Evolutionary conservation across 92 coral and sea anemone species (phyloP), one percentile per base, ranked within the genome.

Genomic region (Isaurus tuberculatus): DNA sequence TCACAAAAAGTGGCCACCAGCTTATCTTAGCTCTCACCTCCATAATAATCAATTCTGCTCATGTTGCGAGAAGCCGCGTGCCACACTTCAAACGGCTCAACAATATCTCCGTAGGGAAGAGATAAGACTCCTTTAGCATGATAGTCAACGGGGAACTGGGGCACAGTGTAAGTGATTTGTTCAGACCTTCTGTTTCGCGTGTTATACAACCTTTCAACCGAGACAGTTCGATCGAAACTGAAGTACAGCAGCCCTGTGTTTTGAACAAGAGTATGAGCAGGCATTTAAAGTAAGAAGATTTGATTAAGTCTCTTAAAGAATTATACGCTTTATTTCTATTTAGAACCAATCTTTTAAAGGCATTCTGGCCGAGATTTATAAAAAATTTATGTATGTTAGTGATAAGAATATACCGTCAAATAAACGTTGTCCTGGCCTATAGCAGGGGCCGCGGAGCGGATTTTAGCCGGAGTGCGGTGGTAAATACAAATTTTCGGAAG

Each of bases 31-130:
- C 46, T 1, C 90, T 75, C 31, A 96, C 99, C 99, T 74, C 94
- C 92, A 65, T 96, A 96, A 64, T 96, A 96, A 70, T 96, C 98
- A 65, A 96, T 94, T 83, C 99, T 94, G 89, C 99, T 96, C 99
- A 96, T 96, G 73, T 95, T 91, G 75, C 84, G 93, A 5, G 86
- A 75, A 16, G 89, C 93, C 49, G 98, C 90, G 85, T 90, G 94
- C 99, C 99, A 96, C 64, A 94, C 98, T 73, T 96, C 99, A 67
- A 96, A 96, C 23, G 99, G 98, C 65, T 96, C 99, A 84, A 94
- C 96, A 46, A 96, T 96, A 81, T 96, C 95, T 67, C 99, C 99
- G 80, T 96, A 96, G 11, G 99, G 99, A n/a, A 96, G 91, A 79
- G 99, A 96, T 28, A 96, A 81, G 29, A 94, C 92, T 27, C 99